phyloP scores from a whole-genome alignment of 2,797 vertebrate genomes.

The Tapera naevia region DNA sequence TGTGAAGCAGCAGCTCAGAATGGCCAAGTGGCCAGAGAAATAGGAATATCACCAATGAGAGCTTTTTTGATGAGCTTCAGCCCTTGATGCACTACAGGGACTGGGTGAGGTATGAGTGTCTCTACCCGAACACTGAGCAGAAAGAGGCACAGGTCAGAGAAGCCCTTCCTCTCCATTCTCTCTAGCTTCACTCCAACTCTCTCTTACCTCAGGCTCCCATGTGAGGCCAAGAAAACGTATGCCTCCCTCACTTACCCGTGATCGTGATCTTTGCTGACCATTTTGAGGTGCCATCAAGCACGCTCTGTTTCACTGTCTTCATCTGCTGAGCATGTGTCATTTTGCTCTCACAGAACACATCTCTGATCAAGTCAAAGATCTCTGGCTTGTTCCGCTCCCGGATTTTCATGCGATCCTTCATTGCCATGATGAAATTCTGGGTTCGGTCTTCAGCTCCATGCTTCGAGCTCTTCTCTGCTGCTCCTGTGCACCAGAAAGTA shows the following conservation, averaged over 20 bases:
- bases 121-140: neutral
- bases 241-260: slow-evolving; percentile 80
- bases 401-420: slow-evolving; percentile 99
- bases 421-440: slow-evolving; percentile 98
- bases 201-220: neutral
- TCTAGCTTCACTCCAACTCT: neutral
- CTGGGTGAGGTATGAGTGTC: neutral
- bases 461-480: slow-evolving; percentile 95
- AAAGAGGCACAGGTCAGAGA: neutral
- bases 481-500: slow-evolving; percentile 77
- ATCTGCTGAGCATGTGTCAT: slow-evolving; percentile 92
- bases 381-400: slow-evolving; percentile 96
- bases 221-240: fast-evolving
- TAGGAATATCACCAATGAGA: neutral
- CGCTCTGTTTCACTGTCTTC: slow-evolving; percentile 97
- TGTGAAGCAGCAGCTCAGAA: fast-evolving
- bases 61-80: neutral
- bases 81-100: neutral
- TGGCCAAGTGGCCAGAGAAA: neutral
- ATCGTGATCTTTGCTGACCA: slow-evolving; percentile 99
- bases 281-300: slow-evolving; percentile 96
- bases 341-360: slow-evolving; percentile 90
- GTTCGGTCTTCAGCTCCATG: slow-evolving; percentile 96
- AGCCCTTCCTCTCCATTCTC: neutral
- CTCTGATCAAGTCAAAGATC: slow-evolving; percentile 95